Percentiles rank a stretch among this genome's conserved stretches.
Evolutionary conservation across 1,140 invertebrate species (phyloP).

Genomic region (Orchestia grillus): DNA sequence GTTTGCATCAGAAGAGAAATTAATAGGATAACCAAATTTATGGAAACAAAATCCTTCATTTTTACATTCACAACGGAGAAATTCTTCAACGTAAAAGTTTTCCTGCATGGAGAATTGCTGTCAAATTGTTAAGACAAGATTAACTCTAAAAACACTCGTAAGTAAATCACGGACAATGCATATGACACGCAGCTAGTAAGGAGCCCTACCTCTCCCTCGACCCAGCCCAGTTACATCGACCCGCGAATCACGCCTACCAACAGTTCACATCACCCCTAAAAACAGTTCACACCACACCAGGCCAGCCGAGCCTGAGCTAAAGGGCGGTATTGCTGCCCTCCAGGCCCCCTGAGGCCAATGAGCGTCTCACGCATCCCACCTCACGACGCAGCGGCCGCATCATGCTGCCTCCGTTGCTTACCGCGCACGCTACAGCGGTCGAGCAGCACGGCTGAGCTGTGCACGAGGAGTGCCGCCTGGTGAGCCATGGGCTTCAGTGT

Average conservation of each 20-base stretch:
- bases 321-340: too few species aligned
- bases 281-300: neutral
- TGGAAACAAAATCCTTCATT: too few species aligned
- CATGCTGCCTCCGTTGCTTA: neutral
- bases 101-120: too few species aligned
- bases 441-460: neutral
- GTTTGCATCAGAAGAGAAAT: too few species aligned
- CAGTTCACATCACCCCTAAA: neutral
- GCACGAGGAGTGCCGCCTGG: neutral
- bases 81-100: too few species aligned
- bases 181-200: neutral
- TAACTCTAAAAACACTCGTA: neutral
- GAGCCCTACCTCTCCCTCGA: neutral
- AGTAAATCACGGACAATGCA: neutral
- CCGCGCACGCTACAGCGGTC: neutral
- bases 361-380: too few species aligned
- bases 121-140: too few species aligned
- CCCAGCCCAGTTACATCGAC: neutral
- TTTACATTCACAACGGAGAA: too few species aligned
- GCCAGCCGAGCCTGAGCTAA: neutral
- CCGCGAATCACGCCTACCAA: neutral
- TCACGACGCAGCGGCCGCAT: too few species aligned
- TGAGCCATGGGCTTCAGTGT: conserved; percentile 28
- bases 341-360: too few species aligned
- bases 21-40: too few species aligned